Percentiles rank a stretch among this genome's conserved stretches.
phyloP scores from a whole-genome alignment of 2,797 vertebrate species.

The Merluccius polli region DNA sequence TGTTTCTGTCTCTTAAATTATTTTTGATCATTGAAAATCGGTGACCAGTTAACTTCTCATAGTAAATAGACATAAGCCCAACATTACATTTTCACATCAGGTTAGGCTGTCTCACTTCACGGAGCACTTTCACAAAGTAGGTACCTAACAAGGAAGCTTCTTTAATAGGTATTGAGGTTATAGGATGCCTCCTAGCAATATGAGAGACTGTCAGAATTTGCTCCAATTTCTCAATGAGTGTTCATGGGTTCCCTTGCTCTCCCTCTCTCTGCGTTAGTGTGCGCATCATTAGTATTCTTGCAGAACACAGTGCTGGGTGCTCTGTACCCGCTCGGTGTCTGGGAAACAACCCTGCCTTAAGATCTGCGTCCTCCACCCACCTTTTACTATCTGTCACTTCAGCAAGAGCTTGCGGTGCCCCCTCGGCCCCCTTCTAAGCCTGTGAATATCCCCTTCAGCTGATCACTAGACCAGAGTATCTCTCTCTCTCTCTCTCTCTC shows the following conservation, averaged over 20 bases:
- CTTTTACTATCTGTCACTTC: constrained; percentile 29
- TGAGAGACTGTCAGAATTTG: neutral
- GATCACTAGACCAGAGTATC: constrained; percentile 40
- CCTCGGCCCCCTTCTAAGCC: constrained; percentile 36
- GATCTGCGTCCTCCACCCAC: constrained; percentile 30
- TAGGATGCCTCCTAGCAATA: neutral
- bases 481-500: constrained; percentile 12
- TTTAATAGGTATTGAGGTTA: neutral
- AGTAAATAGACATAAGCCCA: too few species aligned
- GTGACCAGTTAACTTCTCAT: neutral
- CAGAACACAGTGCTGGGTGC: neutral
- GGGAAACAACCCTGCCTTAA: neutral
- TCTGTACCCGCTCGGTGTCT: neutral
- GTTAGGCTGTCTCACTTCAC: neutral
- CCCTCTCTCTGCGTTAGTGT: neutral
- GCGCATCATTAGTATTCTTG: neutral
- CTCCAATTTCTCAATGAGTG: constrained; percentile 46
- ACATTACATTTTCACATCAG: too few species aligned
- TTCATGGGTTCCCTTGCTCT: constrained; percentile 16
- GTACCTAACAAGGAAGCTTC: neutral
- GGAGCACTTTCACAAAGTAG: neutral
- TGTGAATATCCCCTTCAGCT: constrained; percentile 45
- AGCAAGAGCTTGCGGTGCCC: constrained; percentile 33
- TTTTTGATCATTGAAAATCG: neutral
- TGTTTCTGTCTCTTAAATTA: neutral